Evolutionary conservation across 2,797 vertebrate genomes (phyloP).

Genomic region (Knipowitschia caucasica): DNA sequence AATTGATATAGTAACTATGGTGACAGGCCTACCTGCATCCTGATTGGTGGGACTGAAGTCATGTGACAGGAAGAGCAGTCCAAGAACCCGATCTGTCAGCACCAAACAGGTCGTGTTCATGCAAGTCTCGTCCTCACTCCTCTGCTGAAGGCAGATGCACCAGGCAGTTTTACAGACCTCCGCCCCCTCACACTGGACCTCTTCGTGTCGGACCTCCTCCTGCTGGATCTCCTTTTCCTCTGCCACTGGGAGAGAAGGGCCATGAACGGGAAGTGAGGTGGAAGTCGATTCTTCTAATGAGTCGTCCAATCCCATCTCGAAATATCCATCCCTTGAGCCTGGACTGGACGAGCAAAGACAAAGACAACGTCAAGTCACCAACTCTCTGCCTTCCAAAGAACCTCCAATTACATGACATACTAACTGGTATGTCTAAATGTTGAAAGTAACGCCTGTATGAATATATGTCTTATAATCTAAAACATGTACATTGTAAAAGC

Average conservation of each 20-base stretch:
- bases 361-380: no score
- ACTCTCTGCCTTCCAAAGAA: no score
- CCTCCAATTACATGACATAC: no score
- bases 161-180: constrained; percentile 79
- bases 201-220: constrained; percentile 8
- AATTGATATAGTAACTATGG: no score
- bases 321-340: constrained; percentile 87
- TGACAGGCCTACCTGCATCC: constrained; percentile 44
- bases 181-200: constrained; percentile 34
- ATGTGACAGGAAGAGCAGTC: constrained; percentile 75
- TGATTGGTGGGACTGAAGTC: constrained; percentile 59
- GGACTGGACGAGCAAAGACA: constrained; percentile 38
- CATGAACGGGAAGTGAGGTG: constrained; percentile 27
- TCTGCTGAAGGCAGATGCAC: constrained; percentile 83
- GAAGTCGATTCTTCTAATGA: constrained; percentile 63
- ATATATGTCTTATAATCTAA: no score
- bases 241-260: constrained; percentile 29
- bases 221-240: constrained; percentile 5
- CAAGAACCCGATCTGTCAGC: constrained; percentile 76
- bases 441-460: no score
- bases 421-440: no score
- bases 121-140: constrained; percentile 59
- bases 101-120: constrained; percentile 84
- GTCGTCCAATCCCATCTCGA: constrained; percentile 91
- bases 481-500: no score